Base-by-base conservation (phyloP, 2,888 invertebrate species). In the Lepas anatifera region DNA sequence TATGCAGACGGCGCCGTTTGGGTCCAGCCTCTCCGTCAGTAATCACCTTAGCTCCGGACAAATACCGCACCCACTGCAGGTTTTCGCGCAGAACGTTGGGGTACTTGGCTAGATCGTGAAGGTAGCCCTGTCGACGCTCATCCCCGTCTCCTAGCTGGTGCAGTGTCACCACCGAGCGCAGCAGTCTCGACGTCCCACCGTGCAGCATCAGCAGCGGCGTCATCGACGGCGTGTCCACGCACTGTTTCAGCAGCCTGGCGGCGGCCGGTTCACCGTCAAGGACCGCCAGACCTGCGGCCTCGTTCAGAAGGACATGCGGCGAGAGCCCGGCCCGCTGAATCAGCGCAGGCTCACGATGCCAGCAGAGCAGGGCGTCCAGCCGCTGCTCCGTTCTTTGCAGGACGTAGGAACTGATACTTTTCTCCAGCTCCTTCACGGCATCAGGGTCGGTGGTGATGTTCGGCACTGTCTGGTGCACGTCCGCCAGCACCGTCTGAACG, bases 101-200 rank as follows among this genome's bases (percentile, higher is more conserved):
- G 76, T 88, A 83, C 73, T 87, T 86, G 0, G 89, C 87, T 1
- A 90, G 80, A 79, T 88, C 87, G 67, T 86, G 82, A 84, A 90
- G 89, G 0, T 89, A 84, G 11, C 87, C 85, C 67, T 88, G 80
- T 72, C 89, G 82, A 78, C 86, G 86, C n/a, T 89, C 78, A 74
- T 89, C 86, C 73, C 86, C 87, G 66, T 86, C 77, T n/a, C 85
- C 84, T 11, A 85, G 82, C 58, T 81, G 79, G 75, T 88, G 87
- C 52, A 82, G 81, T 27, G 84, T 82, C 70, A 87, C 79, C 74
- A 83, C 83, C 37, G 82, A 80, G 52, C 86, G 81, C 37, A 84
- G 83, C 46, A 84, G 81, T 70, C 84, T 83, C 74, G 86, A 84
- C 71, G 83, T 83, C 27, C 85, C 76, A 29, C 85, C 77, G 27